Conservation (phyloP, 2,797 vertebrate species). For the Chelon labrosus region DNA sequence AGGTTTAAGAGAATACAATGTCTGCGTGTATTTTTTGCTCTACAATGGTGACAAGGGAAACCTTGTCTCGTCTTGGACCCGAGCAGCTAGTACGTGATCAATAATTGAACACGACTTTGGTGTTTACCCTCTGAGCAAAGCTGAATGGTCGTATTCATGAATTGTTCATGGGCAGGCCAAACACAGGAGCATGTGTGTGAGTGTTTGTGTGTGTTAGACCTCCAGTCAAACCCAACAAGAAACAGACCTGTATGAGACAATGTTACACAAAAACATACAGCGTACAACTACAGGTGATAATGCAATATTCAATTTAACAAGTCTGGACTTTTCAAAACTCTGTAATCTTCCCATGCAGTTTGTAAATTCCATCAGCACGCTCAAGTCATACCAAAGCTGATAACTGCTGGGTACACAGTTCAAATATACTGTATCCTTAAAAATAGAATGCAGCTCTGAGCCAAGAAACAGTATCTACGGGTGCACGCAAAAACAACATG, state of each 20-base stretch:
- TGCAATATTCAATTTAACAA: no score
- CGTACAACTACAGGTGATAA: no score
- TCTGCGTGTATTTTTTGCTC: conserved; percentile 25
- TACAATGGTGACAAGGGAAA: not conserved
- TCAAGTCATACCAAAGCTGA: no score
- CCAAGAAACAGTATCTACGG: no score
- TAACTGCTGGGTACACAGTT: no score
- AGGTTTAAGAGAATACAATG: not conserved
- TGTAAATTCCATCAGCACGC: no score
- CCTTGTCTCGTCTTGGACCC: conserved; percentile 13
- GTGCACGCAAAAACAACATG: no score
- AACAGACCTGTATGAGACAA: not conserved
- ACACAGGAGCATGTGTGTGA: conserved; percentile 22
- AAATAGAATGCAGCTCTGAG: no score
- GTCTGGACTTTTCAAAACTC: no score
- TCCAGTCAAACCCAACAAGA: not conserved
- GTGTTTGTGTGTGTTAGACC: not conserved
- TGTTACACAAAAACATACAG: no score
- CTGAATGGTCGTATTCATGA: conserved; percentile 50
- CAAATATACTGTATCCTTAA: no score
- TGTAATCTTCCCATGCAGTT: not conserved
- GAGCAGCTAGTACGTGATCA: conserved; percentile 42
- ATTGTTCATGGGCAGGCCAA: conserved; percentile 53
- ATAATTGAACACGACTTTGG: conserved; percentile 64
- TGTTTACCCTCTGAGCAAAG: conserved; percentile 66